phyloP scores from a whole-genome alignment of 2,888 invertebrate genomes.

The Meiosimyza platycephala region DNA sequence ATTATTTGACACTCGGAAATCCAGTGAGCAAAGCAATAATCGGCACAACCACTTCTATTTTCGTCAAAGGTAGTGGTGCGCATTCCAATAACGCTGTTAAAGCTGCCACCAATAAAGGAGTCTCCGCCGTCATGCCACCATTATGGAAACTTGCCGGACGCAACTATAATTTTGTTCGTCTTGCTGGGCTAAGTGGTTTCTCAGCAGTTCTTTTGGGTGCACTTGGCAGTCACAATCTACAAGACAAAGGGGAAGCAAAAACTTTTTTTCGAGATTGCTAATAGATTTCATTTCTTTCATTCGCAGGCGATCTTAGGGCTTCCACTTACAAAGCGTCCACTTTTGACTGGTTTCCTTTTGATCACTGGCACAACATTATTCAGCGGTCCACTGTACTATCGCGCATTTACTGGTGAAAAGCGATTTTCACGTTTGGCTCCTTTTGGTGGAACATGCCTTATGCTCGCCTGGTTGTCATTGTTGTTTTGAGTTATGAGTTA shows the following conservation, averaged over 20 bases:
- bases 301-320: slow-evolving; percentile 84
- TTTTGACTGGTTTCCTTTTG: slow-evolving; percentile 82
- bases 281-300: slow-evolving; percentile 85
- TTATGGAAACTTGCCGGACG: slow-evolving; percentile 54
- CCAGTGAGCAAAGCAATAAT: slow-evolving; percentile 53
- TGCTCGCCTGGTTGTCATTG: slow-evolving; percentile 86
- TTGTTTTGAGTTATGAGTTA: slow-evolving; percentile 33
- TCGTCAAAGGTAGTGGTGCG: slow-evolving; percentile 38
- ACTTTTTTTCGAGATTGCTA: slow-evolving; percentile 87
- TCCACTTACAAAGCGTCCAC: slow-evolving; percentile 81
- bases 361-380: slow-evolving; percentile 82
- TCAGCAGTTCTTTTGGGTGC: slow-evolving; percentile 87
- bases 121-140: slow-evolving; percentile 44
- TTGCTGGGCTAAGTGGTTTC: slow-evolving; percentile 82
- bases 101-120: slow-evolving; percentile 25
- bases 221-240: slow-evolving; percentile 77
- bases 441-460: slow-evolving; percentile 86
- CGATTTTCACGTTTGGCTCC: slow-evolving; percentile 81
- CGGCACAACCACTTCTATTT: slow-evolving; percentile 45
- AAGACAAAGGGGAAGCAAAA: slow-evolving; percentile 74
- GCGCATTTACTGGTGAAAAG: slow-evolving; percentile 83
- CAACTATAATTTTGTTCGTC: slow-evolving; percentile 71
- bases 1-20: slow-evolving; percentile 54
- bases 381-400: slow-evolving; percentile 89
- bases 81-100: neutral